Conservation (phyloP, 1,140 invertebrate species). For the Ganaspis sp. region DNA sequence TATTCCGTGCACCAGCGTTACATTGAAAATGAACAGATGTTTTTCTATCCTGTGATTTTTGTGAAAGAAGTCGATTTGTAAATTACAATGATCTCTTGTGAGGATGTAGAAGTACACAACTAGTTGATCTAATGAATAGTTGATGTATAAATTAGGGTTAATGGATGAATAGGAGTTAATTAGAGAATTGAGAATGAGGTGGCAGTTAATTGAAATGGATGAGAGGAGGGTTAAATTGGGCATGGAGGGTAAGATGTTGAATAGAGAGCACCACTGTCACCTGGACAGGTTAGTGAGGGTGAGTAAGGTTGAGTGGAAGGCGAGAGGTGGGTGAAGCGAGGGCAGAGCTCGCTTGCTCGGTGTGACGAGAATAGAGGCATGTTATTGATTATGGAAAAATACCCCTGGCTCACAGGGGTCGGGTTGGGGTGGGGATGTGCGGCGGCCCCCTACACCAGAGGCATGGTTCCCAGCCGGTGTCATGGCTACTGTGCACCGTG, state of each 20-base stretch:
- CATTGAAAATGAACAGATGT: too few species aligned
- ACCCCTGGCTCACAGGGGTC: conserved; percentile 61
- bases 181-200: neutral
- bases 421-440: conserved; percentile 50
- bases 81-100: too few species aligned
- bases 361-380: conserved; percentile 72
- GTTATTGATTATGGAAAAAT: conserved; percentile 74
- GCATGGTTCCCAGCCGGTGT: conserved; percentile 63
- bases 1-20: too few species aligned
- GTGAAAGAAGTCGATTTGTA: too few species aligned
- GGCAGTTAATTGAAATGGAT: neutral
- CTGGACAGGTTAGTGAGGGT: conserved; percentile 62
- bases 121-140: neutral
- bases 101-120: too few species aligned
- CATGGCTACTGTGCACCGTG: conserved; percentile 64
- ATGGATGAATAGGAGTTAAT: conserved; percentile 25
- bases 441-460: conserved; percentile 59
- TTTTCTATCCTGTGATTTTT: too few species aligned
- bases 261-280: conserved; percentile 61
- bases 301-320: conserved; percentile 39
- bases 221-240: neutral
- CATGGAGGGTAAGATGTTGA: conserved; percentile 18
- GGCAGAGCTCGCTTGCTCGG: conserved; percentile 62
- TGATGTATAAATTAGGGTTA: conserved; percentile 1
- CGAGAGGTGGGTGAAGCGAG: conserved; percentile 49